Evolutionary conservation across 2,113 vertebrate species (phyloP), one percentile per base, ranked within the genome.

Genomic region (Gulo gulo): DNA sequence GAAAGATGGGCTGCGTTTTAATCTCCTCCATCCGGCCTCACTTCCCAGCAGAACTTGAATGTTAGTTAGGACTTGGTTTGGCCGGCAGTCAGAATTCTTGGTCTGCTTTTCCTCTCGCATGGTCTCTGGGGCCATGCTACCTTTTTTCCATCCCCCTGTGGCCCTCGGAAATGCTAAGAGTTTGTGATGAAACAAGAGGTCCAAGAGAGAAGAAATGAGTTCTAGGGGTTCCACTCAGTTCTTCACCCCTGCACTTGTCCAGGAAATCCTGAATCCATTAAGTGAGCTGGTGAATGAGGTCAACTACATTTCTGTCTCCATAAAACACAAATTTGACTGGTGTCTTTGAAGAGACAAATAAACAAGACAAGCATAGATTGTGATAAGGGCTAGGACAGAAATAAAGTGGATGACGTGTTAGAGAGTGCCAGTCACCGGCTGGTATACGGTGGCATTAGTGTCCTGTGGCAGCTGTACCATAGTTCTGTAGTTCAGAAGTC

Each of bases 361-460:
- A 42, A 24, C 36, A 63, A 78, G 76, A 50, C 3, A 34, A 24
- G 31, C 16, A 67, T 14, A 71, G 65, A n/a, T 1, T 34, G 50
- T 57, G 4, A 16, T 7, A 23, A 52, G 13, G 10, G 0, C 74
- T 18, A 8, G 11, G 57, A 47, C 6, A 42, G 87, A 94, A 69
- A 36, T 7, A 63, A 39, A n/a, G 34, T 24, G n/a, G 21, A 3
- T n/a, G 45, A 10, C 9, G 26, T 15, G 71, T 67, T 10, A 52
- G 31, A 52, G 12, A 71, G 16, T 26, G 57, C 45, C 13, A 1
- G 12, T 34, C 29, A 57, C 10, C 20, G 87, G 39, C 50, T 39
- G 24, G 36, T 3, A 2, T 10, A 31, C 11, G 81, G 42, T 0
- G 0, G 14, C 26, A 39, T 50, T 23, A 20, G 11, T 21, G 57